Conservation (phyloP, 2,888 invertebrate genomes). For the Helicoverpa assulta region DNA sequence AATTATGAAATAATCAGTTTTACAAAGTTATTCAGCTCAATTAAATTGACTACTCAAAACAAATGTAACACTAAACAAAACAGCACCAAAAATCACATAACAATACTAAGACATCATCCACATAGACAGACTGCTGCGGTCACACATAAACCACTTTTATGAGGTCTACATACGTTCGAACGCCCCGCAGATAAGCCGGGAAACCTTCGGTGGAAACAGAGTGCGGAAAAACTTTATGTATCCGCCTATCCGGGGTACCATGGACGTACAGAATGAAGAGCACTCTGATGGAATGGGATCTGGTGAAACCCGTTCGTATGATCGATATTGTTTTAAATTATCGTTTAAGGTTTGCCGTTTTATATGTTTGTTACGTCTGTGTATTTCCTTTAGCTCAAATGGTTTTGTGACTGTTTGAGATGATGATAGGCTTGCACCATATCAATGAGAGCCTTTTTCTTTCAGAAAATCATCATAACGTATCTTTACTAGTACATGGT, state of each 20-base stretch:
- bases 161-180: slow-evolving; percentile 41
- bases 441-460: too few species aligned
- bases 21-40: too few species aligned
- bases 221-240: slow-evolving; percentile 51
- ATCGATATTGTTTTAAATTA: not conserved
- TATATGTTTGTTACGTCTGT: too few species aligned
- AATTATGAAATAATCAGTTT: too few species aligned
- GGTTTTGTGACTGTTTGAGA: too few species aligned
- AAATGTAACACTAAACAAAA: slow-evolving; percentile 18
- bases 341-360: not conserved
- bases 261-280: slow-evolving; percentile 18
- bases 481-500: too few species aligned
- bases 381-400: too few species aligned
- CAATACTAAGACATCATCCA: slow-evolving; percentile 48
- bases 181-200: slow-evolving; percentile 48
- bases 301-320: slow-evolving; percentile 20
- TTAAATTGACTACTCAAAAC: not conserved
- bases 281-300: slow-evolving; percentile 23
- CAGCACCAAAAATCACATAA: slow-evolving; percentile 37
- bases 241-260: slow-evolving; percentile 31
- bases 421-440: too few species aligned
- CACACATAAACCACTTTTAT: slow-evolving; percentile 43
- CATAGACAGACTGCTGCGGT: slow-evolving; percentile 29
- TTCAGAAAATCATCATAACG: too few species aligned
- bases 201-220: slow-evolving; percentile 43